Percentiles rank a stretch among this genome's conserved stretches.
These are phyloP conservation scores for Rhingia campestris DNA, from an alignment of 2,888 invertebrate genomes.

Conservation along the genomic window DNA sequence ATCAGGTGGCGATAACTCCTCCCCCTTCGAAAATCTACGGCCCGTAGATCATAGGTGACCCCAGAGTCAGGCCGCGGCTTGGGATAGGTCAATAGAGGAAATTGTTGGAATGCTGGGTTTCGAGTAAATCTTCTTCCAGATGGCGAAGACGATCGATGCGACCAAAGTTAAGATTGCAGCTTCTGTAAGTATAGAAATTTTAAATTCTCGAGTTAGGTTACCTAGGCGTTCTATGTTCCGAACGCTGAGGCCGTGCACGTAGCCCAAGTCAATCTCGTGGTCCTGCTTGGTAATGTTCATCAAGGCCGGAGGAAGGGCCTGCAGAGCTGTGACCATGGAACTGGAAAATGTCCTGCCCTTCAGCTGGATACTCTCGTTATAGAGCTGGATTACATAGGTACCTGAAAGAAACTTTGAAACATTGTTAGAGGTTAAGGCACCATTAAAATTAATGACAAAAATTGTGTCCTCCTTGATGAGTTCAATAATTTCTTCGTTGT, in stretches of 20 bases:
- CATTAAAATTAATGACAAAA: constrained; percentile 23
- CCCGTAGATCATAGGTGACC: too few relatives aligned
- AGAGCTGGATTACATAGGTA: constrained; percentile 5
- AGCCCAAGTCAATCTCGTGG: constrained; percentile 7
- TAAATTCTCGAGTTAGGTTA: too few relatives aligned
- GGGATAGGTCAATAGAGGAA: too few relatives aligned
- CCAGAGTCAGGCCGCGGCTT: too few relatives aligned
- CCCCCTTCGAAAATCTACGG: too few relatives aligned
- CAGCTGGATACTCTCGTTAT: constrained; percentile 15
- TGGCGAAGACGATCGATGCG: not conserved
- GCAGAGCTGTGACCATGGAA: not conserved
- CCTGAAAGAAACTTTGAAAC: constrained; percentile 10
- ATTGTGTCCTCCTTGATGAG: too few relatives aligned
- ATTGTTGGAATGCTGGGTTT: too few relatives aligned
- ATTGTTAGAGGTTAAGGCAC: constrained; percentile 1
- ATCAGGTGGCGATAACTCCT: too few relatives aligned
- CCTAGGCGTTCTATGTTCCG: too few relatives aligned
- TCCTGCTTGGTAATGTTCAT: constrained; percentile 3
- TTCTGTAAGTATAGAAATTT: constrained; percentile 10
- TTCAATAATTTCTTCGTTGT: too few relatives aligned
- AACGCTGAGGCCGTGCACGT: too few relatives aligned
- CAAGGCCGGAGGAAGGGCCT: not conserved
- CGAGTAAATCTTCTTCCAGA: not conserved
- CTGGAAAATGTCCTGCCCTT: constrained; percentile 15
- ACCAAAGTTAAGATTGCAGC: not conserved